Conservation (phyloP, 2,797 vertebrate genomes). For the Parotocinclus haroldoi region DNA sequence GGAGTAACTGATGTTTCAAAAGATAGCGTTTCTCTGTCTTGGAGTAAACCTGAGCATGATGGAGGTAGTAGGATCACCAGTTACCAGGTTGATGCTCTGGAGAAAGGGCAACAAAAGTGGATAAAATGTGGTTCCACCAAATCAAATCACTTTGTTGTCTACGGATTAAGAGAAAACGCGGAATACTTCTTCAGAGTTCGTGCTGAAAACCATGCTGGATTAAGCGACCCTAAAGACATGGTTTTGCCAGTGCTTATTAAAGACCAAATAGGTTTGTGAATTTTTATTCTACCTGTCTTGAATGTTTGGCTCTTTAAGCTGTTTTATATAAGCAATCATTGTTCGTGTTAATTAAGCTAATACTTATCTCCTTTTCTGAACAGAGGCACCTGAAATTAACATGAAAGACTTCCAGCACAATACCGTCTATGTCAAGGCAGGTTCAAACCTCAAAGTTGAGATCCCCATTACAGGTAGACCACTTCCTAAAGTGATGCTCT, state of each 20-base stretch:
- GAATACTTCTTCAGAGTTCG: conserved; percentile 95
- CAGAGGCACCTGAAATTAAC: conserved; percentile 91
- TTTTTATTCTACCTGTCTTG: background rate
- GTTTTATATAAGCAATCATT: too few species aligned
- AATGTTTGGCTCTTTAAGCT: background rate
- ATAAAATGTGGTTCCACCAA: conserved; percentile 89
- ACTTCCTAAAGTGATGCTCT: conserved; percentile 86
- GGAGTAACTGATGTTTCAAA: conserved; percentile 87
- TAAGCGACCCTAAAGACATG: conserved; percentile 90
- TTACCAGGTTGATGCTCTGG: conserved; percentile 87
- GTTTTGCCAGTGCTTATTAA: conserved; percentile 85
- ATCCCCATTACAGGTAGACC: conserved; percentile 90
- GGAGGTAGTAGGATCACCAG: conserved; percentile 91
- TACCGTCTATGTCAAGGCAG: conserved; percentile 88
- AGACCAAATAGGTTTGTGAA: conserved; percentile 86
- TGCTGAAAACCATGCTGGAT: conserved; percentile 93
- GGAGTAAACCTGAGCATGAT: conserved; percentile 95
- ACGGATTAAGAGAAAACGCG: conserved; percentile 84
- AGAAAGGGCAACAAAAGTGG: conserved; percentile 97
- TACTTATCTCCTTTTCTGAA: conserved; percentile 27
- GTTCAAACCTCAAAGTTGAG: conserved; percentile 93
- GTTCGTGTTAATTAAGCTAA: too few species aligned
- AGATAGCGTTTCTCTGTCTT: conserved; percentile 86
- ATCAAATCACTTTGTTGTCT: conserved; percentile 79
- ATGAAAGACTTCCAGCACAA: conserved; percentile 93